Base-by-base conservation (phyloP, 2,113 vertebrate species). In the Oryzias celebensis region DNA sequence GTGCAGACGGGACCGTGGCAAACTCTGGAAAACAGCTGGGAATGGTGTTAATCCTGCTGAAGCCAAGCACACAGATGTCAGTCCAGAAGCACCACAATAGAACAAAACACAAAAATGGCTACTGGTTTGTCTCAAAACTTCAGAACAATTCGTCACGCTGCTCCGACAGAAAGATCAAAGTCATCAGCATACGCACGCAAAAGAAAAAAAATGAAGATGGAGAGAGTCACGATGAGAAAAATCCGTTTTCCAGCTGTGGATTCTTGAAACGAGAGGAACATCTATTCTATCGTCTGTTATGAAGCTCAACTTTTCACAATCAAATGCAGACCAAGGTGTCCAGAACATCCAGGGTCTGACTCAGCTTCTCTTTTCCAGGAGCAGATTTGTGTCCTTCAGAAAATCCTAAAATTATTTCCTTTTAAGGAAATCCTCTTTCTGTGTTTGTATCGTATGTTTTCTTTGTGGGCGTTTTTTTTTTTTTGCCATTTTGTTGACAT, bases 1-100 rank as follows among this genome's bases (percentile, higher is more conserved):
- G 49, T 15, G 7, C 17, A 51, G 31, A 73, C 52, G 75, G 18
- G 56, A 72, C 68, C 58, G 43, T 50, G 66, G 62, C 62, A 54
- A 73, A 75, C n/a, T 51, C 14, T 7, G 48, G 23, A 20, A 79
- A 76, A 75, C 63, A 78, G 62, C 62, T 78, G 77, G 65, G 70
- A 77, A 75, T 54, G 41, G 61, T 66, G 48, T 77, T 55, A 57
- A 20, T 36, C 44, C 22, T 46, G 36, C 28, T 17, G 53, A 53
- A 61, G 44, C 49, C 45, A 71, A 59, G 46, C 7, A 24, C 56
- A 71, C 8, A 26, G 47, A 75, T 61, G 36, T 22, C 28, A 52
- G 51, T 69, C 43, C 47, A 58, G 76, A 56, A 20, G 57, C 54
- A 49, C 7, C 62, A 65, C 48, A 69, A 52, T 57, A 16, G n/a